Evolutionary conservation across 2,888 invertebrate genomes (phyloP).

Genomic region (Andricus quercusramuli): DNA sequence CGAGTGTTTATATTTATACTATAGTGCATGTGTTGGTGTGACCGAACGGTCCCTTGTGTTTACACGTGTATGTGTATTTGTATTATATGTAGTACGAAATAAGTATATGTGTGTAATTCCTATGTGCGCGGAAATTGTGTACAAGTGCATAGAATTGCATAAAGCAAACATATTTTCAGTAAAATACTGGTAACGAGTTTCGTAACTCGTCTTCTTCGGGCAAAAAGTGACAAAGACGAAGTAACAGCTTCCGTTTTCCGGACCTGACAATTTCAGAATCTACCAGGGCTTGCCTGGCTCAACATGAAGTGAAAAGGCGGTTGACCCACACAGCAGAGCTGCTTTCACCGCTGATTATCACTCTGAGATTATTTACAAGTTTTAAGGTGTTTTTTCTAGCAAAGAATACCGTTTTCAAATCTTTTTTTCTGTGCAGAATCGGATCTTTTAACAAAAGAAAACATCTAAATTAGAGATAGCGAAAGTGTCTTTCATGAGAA

Average conservation of each 20-base stretch:
- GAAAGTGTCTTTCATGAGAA: too few species aligned
- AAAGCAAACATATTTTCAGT: background rate
- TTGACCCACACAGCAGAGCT: constrained; percentile 61
- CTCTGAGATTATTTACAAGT: constrained; percentile 8
- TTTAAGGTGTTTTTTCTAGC: constrained; percentile 21
- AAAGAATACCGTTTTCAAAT: background rate
- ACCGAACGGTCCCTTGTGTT: constrained; percentile 9
- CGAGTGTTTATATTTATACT: constrained; percentile 26
- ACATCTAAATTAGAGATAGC: too few species aligned
- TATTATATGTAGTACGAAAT: background rate
- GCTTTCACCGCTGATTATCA: constrained; percentile 63
- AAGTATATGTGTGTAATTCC: background rate
- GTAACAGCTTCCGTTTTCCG: constrained; percentile 1
- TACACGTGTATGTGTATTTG: background rate
- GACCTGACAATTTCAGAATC: constrained; percentile 27
- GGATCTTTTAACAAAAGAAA: background rate
- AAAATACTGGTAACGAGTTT: background rate
- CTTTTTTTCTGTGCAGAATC: background rate
- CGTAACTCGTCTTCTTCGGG: background rate
- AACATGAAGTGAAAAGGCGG: constrained; percentile 71
- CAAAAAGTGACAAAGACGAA: constrained; percentile 4
- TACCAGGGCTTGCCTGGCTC: background rate
- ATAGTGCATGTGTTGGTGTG: background rate
- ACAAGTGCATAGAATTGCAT: background rate
- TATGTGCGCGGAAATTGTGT: background rate